phyloP scores from a whole-genome alignment of 2,888 invertebrate genomes.

The Alsophila aescularia region DNA sequence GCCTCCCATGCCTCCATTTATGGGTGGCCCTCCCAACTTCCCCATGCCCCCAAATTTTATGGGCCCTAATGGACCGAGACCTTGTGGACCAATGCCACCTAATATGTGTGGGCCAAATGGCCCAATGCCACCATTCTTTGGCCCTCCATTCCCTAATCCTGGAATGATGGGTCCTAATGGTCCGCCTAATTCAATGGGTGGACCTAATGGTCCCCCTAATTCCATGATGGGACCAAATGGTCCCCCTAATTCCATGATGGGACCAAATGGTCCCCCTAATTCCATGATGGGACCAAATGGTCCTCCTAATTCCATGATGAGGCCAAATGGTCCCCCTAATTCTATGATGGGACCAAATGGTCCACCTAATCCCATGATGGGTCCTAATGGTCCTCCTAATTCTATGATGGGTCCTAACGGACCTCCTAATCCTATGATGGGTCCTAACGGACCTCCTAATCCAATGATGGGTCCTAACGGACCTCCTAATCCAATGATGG shows the following conservation, averaged over 20 bases:
- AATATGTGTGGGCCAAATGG: conserved; percentile 61
- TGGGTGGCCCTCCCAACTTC: conserved; percentile 71
- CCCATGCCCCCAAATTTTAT: conserved; percentile 73
- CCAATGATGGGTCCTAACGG: conserved; percentile 41
- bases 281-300: conserved; percentile 38
- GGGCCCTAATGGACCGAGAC: conserved; percentile 69
- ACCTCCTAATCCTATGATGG: conserved; percentile 66
- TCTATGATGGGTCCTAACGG: conserved; percentile 47
- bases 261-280: conserved; percentile 37
- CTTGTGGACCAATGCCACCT: conserved; percentile 56
- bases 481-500: conserved; percentile 30
- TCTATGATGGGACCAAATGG: conserved; percentile 50
- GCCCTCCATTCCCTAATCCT: conserved; percentile 51
- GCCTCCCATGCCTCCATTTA: conserved; percentile 50
- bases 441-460: conserved; percentile 45
- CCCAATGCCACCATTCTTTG: conserved; percentile 60
- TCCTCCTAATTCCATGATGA: conserved; percentile 33
- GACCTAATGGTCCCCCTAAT: conserved; percentile 36
- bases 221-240: conserved; percentile 40
- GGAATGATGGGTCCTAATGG: conserved; percentile 49
- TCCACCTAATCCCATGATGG: conserved; percentile 53
- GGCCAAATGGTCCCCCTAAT: conserved; percentile 46
- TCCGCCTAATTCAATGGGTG: conserved; percentile 38
- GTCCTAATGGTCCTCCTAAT: conserved; percentile 57
- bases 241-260: conserved; percentile 42